Base-by-base conservation (phyloP, 2,113 vertebrate genomes). In the Corythaeola cristata region DNA sequence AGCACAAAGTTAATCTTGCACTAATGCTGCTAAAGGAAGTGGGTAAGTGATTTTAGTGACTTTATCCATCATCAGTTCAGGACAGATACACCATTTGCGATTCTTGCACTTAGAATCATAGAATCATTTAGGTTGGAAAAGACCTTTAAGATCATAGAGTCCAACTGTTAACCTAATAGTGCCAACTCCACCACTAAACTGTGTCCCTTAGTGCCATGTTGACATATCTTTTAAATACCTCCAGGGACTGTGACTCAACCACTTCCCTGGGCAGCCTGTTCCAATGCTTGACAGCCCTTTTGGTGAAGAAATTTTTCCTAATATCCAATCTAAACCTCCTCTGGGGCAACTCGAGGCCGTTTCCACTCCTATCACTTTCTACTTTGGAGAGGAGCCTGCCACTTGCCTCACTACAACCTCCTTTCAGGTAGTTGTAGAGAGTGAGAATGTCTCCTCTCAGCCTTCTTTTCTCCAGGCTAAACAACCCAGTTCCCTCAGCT, bases 1-100 rank as follows among this genome's bases (percentile, higher is more conserved):
- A 67, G 58, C 1, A 2, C 22, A 8, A 44, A 69, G 63, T 52
- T 88, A 72, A 63, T 82, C 0, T 0, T 45, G 50, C 62, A 83
- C 47, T 92, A 71, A 66, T 28, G 22, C 41, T 2, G 8, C 55
- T 88, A 4, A 85, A 89, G 49, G 0, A 1, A 83, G 64, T 49
- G 39, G 26, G 15, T 69, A 23, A 12, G 24, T 74, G 71, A 52
- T 79, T 95, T 93, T 72, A 64, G 62, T 64, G 78, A 68, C 66
- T 82, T 77, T 64, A 66, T 88, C 62, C 49, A 16, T 69, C 49
- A n/a, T 32, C 72, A 35, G 53, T 45, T 91, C 33, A 69, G 67
- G 78, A 69, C 49, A 79, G 62, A 58, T 27, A 32, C 8, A 39
- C 11, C 16, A 12, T 39, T 53, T 69, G 39, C 76, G 82, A 44